phyloP scores from a whole-genome alignment of 2,797 vertebrate species.

The Etheostoma nigrum region DNA sequence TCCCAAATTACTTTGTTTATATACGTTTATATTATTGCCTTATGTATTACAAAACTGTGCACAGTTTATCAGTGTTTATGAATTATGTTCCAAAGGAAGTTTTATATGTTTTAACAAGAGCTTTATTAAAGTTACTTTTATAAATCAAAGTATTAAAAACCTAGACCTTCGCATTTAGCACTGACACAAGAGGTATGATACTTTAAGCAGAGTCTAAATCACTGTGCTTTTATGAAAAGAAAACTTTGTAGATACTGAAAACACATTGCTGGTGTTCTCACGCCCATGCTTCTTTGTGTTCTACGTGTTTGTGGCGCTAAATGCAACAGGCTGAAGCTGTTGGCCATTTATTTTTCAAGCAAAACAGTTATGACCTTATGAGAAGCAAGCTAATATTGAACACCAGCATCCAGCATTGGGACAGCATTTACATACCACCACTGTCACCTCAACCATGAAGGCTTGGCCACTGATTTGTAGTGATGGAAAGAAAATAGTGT shows the following conservation, averaged over 20 bases:
- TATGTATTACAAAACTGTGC: conserved; percentile 79
- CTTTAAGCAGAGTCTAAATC: conserved; percentile 75
- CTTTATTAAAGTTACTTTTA: conserved; percentile 74
- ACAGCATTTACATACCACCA: background rate
- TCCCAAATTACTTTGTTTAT: conserved; percentile 60
- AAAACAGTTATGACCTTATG: conserved; percentile 30
- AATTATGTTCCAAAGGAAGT: conserved; percentile 75
- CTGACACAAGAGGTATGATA: conserved; percentile 59
- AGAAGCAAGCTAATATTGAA: conserved; percentile 30
- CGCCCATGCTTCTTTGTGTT: conserved; percentile 65
- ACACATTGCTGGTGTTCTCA: conserved; percentile 46
- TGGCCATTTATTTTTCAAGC: conserved; percentile 54
- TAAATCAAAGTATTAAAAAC: conserved; percentile 72
- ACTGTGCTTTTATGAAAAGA: conserved; percentile 84
- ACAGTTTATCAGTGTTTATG: conserved; percentile 72
- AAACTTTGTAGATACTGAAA: conserved; percentile 59
- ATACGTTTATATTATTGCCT: conserved; percentile 77
- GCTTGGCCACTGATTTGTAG: conserved; percentile 26
- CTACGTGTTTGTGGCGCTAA: conserved; percentile 50
- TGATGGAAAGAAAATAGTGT: conserved; percentile 17
- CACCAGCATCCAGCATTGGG: background rate
- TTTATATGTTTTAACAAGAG: conserved; percentile 77
- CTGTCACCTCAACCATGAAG: conserved; percentile 37
- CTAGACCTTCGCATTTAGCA: conserved; percentile 56
- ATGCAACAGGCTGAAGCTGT: conserved; percentile 38